Evolutionary conservation across 35 echinoderm and acorn worm genomes (phyloP).

Genomic region (Lytechinus pictus): DNA sequence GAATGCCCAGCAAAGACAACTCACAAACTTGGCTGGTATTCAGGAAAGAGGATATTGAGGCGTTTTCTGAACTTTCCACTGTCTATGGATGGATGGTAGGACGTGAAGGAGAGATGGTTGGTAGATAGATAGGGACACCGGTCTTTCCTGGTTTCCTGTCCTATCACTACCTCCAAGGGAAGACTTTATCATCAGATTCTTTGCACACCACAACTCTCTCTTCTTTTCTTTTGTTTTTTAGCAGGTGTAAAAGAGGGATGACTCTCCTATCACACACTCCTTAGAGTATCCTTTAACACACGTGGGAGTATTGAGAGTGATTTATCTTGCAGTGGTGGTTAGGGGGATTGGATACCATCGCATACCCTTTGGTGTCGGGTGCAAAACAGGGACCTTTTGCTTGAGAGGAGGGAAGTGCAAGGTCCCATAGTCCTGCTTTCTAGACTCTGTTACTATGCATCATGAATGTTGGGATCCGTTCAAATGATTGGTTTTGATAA

Average conservation of each 20-base stretch:
- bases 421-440: not conserved
- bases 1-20: not conserved
- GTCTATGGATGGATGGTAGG: not conserved
- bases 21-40: not conserved
- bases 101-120: not conserved
- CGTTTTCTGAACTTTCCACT: not conserved
- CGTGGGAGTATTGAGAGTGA: not conserved
- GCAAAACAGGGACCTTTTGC: not conserved
- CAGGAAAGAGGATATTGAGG: not conserved
- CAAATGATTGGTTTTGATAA: not conserved
- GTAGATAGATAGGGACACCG: not conserved
- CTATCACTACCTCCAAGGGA: not conserved
- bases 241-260: not conserved
- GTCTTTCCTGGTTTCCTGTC: not conserved
- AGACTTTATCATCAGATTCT: constrained; percentile 5
- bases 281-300: not conserved
- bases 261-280: not conserved
- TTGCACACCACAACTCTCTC: not conserved
- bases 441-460: not conserved
- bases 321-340: not conserved
- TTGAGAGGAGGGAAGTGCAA: not conserved
- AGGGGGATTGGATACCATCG: not conserved
- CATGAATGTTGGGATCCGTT: not conserved
- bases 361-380: not conserved
- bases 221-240: not conserved